These are phyloP conservation scores for Dinothrombium tinctorium DNA, from an alignment of 1,140 invertebrate genomes.

Conservation along the genomic window DNA sequence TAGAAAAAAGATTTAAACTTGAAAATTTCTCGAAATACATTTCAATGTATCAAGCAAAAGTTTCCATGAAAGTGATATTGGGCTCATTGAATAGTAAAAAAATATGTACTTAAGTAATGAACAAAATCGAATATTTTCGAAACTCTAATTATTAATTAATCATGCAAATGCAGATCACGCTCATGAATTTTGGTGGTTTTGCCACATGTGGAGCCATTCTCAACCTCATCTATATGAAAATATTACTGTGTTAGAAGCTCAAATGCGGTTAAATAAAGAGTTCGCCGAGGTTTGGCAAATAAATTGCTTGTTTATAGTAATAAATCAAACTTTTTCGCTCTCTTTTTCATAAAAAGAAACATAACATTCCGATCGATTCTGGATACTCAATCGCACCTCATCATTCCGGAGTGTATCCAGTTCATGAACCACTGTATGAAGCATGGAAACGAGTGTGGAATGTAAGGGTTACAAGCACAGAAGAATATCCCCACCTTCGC, in stretches of 20 bases:
- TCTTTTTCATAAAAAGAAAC: slow-evolving; percentile 23
- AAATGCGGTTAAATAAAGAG: slow-evolving; percentile 75
- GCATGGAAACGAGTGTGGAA: slow-evolving; percentile 94
- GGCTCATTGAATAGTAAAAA: too few species aligned
- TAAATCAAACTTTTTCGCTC: slow-evolving; percentile 10
- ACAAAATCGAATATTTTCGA: too few species aligned
- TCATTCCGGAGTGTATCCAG: slow-evolving; percentile 95
- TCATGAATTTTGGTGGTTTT: slow-evolving; percentile 61
- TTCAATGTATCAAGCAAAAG: too few species aligned
- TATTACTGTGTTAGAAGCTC: slow-evolving; percentile 51
- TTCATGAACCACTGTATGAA: slow-evolving; percentile 78
- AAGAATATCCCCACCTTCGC: slow-evolving; percentile 91
- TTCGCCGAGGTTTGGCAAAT: slow-evolving; percentile 43
- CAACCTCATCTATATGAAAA: slow-evolving; percentile 85
- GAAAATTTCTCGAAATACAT: too few species aligned
- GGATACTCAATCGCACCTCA: slow-evolving; percentile 94
- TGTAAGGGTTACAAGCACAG: slow-evolving; percentile 84
- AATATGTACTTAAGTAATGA: too few species aligned
- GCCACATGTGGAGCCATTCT: slow-evolving; percentile 94
- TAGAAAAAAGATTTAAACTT: too few species aligned
- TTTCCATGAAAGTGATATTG: too few species aligned
- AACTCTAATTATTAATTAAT: too few species aligned
- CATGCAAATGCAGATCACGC: too few species aligned
- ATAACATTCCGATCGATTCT: slow-evolving; percentile 55
- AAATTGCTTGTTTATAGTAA: neutral